These are phyloP conservation scores for Dinomys branickii DNA, from an alignment of 2,113 vertebrate genomes.

Conservation along the genomic window DNA sequence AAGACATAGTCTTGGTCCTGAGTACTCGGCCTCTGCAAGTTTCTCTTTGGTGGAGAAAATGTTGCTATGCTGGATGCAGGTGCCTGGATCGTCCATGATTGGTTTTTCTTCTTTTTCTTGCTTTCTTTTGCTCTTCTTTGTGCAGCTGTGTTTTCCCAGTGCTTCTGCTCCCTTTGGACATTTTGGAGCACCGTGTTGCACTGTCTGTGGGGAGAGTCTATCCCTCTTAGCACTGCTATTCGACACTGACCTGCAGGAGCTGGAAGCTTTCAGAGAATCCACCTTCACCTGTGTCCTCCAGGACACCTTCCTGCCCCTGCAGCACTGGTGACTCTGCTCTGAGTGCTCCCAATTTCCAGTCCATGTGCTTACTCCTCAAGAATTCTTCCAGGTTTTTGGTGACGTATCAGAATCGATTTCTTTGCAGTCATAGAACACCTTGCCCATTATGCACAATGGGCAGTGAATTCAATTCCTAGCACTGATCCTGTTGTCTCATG, in stretches of 20 bases:
- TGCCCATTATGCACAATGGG: background rate
- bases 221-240: conserved; percentile 50
- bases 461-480: background rate
- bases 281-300: conserved; percentile 56
- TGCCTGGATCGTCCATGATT: conserved; percentile 77
- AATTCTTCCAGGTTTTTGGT: background rate
- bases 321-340: background rate
- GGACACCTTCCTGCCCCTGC: background rate
- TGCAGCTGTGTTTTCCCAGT: conserved; percentile 90
- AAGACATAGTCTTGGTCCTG: conserved; percentile 90
- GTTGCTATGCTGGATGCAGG: conserved; percentile 84
- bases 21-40: conserved; percentile 86
- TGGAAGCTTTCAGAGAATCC: conserved; percentile 81
- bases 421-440: background rate
- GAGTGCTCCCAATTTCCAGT: background rate
- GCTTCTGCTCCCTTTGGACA: conserved; percentile 89
- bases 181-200: conserved; percentile 84
- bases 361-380: conserved; percentile 33
- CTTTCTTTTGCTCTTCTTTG: conserved; percentile 89
- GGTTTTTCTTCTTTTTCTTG: conserved; percentile 88
- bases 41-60: conserved; percentile 88
- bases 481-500: background rate
- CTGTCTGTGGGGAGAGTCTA: background rate
- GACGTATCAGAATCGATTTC: background rate
- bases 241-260: conserved; percentile 87